Evolutionary conservation across 2,113 vertebrate species (phyloP).

Genomic region (Phrynosoma platyrhinos): DNA sequence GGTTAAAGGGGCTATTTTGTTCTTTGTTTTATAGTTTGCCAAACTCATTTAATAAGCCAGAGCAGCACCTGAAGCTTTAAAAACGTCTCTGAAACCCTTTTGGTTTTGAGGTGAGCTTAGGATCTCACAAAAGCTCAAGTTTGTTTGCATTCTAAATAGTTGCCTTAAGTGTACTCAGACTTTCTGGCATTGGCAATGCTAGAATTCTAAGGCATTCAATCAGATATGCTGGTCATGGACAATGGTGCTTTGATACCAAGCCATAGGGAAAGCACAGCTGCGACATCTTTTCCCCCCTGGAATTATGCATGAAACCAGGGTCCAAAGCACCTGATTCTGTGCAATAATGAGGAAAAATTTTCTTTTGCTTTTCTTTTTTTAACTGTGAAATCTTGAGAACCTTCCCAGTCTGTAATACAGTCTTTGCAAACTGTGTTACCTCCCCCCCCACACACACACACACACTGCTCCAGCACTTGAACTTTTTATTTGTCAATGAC

Average conservation of each 20-base stretch:
- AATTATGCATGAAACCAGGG: not conserved
- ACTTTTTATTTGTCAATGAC: not conserved
- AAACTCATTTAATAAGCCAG: conserved; percentile 61
- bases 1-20: conserved; percentile 57
- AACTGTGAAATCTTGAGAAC: not conserved
- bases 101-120: not conserved
- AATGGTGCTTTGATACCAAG: conserved; percentile 21
- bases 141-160: conserved; percentile 25
- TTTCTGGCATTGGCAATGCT: not conserved
- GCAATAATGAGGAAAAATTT: not conserved
- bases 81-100: conserved; percentile 48
- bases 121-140: not conserved
- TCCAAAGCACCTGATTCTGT: conserved; percentile 3
- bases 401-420: not conserved
- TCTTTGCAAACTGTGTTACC: not conserved
- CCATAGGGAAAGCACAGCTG: not conserved
- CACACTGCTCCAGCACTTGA: not conserved
- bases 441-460: no score
- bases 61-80: conserved; percentile 55
- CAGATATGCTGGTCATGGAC: not conserved
- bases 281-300: conserved; percentile 15
- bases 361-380: not conserved
- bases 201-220: not conserved
- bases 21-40: conserved; percentile 59
- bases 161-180: rapidly evolving